phyloP scores from a whole-genome alignment of 2,888 invertebrate species.

The Lasioglossum oenotherae region DNA sequence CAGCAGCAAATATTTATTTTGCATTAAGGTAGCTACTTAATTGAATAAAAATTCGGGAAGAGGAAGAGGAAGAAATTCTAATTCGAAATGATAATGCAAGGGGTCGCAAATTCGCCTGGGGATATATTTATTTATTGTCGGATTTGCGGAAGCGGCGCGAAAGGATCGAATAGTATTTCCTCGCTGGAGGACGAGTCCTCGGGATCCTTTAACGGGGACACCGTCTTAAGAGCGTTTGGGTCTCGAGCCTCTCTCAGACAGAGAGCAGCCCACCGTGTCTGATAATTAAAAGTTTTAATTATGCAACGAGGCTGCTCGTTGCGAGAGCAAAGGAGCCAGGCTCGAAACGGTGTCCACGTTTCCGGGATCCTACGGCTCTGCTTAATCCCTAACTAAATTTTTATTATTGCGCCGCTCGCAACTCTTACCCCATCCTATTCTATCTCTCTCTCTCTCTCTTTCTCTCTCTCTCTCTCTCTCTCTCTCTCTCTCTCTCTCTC shows the following conservation, averaged over 20 bases:
- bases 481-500: not conserved
- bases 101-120: not conserved
- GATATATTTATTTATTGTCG: constrained; percentile 47
- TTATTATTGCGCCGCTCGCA: constrained; percentile 18
- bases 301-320: constrained; percentile 64
- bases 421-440: not conserved
- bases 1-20: too few relatives aligned
- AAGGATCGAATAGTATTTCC: constrained; percentile 27
- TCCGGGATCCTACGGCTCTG: constrained; percentile 1
- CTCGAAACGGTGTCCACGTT: constrained; percentile 12
- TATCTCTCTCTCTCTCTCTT: not conserved
- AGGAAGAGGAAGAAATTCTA: not conserved
- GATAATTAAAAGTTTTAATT: constrained; percentile 79
- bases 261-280: constrained; percentile 5
- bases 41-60: too few relatives aligned
- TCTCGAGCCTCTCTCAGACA: not conserved
- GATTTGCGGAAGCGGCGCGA: constrained; percentile 27
- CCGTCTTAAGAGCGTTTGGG: not conserved
- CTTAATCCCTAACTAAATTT: constrained; percentile 49
- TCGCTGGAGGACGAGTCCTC: not conserved
- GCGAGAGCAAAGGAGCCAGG: constrained; percentile 26
- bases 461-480: not conserved
- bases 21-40: too few relatives aligned
- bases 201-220: not conserved
- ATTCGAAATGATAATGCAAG: not conserved